Evolutionary conservation across 2,113 vertebrate genomes (phyloP), one percentile per base, ranked within the genome.

Genomic region (Phyllostomus discolor): DNA sequence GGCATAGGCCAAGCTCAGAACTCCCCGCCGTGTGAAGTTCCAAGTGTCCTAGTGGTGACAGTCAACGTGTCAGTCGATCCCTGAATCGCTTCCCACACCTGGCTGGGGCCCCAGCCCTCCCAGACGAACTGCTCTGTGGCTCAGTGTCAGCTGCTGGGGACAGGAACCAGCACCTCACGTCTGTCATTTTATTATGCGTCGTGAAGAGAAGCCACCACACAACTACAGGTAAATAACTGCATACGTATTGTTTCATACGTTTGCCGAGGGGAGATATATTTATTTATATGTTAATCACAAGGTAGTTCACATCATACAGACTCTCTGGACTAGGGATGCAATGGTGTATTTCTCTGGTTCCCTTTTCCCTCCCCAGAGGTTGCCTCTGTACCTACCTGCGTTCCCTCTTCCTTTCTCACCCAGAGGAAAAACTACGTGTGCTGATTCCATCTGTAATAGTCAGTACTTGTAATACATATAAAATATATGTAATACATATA

Each of bases 61-160:
- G 4, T 6, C 19, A 43, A 5, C 1, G 7, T 9, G 19, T 43
- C 8, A 2, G 19, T 43, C 8, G 3, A 2, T 38, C 38, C 14
- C 14, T 10, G 24, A 0, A 19, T 50, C 20, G 20, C 0, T 22
- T 62, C 35, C n/a, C 7, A 12, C 0, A 2, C 6, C 38, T 28
- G 7, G n/a, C 43, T 6, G 10, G 46, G 0, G 3, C 7, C 0
- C 1, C 48, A 28, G 4, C 0, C 5, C 20, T 41, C 2, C 3
- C 7, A 22, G 41, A 38, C 2, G 12, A 20, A 35, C 10, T 5
- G 0, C 15, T 20, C 16, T 1, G 8, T 24, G 31, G 5, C 41
- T 90, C 19, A 20, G 35, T 0, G 3, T 33, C n/a, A 46, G 48
- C 3, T 17, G 4, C 38, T 5, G 33, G 24, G 2, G 7, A 33